Base-by-base conservation (phyloP, 1,140 invertebrate species). In the Trichogramma pretiosum region DNA sequence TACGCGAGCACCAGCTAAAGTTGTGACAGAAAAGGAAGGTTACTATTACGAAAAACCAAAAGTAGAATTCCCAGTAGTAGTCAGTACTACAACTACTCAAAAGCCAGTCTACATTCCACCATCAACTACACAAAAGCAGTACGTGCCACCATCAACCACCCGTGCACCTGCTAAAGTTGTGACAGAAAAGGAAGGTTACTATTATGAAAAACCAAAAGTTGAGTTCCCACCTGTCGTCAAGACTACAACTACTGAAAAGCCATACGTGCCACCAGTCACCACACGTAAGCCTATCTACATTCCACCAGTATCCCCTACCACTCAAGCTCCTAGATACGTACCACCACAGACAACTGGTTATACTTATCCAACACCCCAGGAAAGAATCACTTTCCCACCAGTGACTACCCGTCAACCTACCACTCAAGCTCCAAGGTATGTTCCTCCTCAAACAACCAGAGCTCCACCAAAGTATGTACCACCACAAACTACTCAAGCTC, bases 71-170 rank as follows among this genome's bases (percentile, higher is more conserved):
- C 34, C 46, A 52, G 46, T 46, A 19, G 28, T 36, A n/a, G n/a
- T n/a, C n/a, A n/a, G n/a, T n/a, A n/a, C 4, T 30, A 38, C 2
- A n/a, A n/a, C n/a, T n/a, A n/a, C n/a, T n/a, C 8, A 11, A 28
- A 8, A 18, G 33, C 39, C 50, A 42, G 47, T 41, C 13, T 50
- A 43, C 2, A n/a, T n/a, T n/a, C n/a, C n/a, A n/a, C n/a, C n/a
- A n/a, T n/a, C n/a, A n/a, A n/a, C n/a, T n/a, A n/a, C n/a, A n/a
- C n/a, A n/a, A n/a, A n/a, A n/a, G n/a, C n/a, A n/a, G n/a, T 34
- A 37, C 17, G 24, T 36, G 8, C 50, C 51, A 13, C 34, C 53
- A 50, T 48, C 54, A 32, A 21, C 24, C 32, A 41, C 48, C 11
- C 23, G 28, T 21, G 33, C 3, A 30, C 18, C 44, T 30, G 5